Base-by-base conservation (phyloP, 1,140 invertebrate species). In the Piezodorus guildinii region DNA sequence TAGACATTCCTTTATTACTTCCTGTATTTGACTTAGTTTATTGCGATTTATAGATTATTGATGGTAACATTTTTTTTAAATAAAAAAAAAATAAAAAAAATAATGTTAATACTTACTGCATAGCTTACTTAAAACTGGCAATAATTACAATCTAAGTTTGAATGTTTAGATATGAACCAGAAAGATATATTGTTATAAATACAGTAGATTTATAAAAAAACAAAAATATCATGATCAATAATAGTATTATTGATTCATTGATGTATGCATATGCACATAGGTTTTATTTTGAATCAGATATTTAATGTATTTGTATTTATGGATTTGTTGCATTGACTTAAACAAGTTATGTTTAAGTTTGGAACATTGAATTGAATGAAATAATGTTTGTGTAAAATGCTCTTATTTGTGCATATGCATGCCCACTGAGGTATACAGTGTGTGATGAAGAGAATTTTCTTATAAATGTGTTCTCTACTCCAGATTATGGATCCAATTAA, bases 1-100 rank as follows among this genome's bases (percentile, higher is more conserved):
- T 56, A 49, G 46, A 49, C 46, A 49, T 49, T 49, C 46, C 46
- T 49, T 49, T 49, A 56, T 39, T 39, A 56, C 52, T 25, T 56
- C 23, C 23, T 56, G 23, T 56, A 25, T 23, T 56, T 56, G 23
- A 56, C 23, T 56, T 56, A 56, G 19, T 56, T 56, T 25, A 56
- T 15, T 56, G 19, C 23, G 14, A 39, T 56, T 56, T 9, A 23
- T 56, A 56, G 46, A 49, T 19, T 49, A 49, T 49, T 49, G n/a
- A 19, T 49, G n/a, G 21, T 49, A 49, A 49, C n/a, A 49, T 19
- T 21, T 49, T 17, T 49, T 49, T 19, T 6, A 21, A n/a, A 4
- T 9, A 21, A 19, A 17, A 49, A 21, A n/a, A 49, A 19, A 49
- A 46, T 5, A 46, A 49, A 49, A 49, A 8, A 17, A 49, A 49